Evolutionary conservation across 2,113 vertebrate genomes (phyloP).

Genomic region (Microcebus murinus): DNA sequence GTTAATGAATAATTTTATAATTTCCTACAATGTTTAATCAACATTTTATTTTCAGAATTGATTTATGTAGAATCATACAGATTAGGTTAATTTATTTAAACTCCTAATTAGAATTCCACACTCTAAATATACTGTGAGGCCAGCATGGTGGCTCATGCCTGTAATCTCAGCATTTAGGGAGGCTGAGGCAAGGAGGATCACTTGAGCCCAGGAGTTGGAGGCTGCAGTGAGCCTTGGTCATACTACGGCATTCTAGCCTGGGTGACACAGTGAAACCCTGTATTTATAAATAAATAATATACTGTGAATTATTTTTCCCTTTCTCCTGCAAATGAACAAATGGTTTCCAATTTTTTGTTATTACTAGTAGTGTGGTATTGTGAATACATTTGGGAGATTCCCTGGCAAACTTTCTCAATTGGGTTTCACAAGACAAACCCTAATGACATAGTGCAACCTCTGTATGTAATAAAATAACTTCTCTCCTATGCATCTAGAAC

Average conservation of each 20-base stretch:
- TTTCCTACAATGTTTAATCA: background rate
- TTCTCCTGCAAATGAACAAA: background rate
- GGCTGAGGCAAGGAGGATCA: no score
- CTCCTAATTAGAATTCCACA: background rate
- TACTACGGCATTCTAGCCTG: no score
- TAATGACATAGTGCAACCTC: background rate
- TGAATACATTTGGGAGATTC: background rate
- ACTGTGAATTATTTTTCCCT: background rate
- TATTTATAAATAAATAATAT: no score
- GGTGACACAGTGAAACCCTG: no score
- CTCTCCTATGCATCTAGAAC: background rate
- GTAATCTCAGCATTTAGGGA: no score
- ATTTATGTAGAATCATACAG: background rate
- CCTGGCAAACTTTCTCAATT: background rate
- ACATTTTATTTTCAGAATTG: background rate
- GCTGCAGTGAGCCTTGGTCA: no score
- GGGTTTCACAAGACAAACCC: background rate
- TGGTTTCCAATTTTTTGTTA: background rate
- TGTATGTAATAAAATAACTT: background rate
- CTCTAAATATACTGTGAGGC: background rate
- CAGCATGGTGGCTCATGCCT: no score
- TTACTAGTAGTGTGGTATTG: background rate
- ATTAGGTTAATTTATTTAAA: slow-evolving; percentile 5
- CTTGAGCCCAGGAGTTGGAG: no score
- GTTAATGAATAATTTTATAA: background rate